phyloP scores from a whole-genome alignment of 2,888 invertebrate species.

The Dryadula phaetusa region DNA sequence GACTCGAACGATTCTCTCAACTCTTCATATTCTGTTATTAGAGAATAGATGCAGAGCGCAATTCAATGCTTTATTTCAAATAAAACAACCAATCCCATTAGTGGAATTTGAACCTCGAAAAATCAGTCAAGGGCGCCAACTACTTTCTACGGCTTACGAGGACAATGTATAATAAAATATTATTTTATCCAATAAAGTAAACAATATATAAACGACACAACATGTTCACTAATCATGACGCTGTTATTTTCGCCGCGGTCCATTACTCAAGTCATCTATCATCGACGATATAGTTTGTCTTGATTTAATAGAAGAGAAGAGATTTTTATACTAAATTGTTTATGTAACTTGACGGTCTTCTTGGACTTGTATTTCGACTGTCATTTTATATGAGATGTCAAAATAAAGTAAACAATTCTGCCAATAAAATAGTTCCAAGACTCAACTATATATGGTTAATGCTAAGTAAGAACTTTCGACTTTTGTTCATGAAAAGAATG shows the following conservation, averaged over 20 bases:
- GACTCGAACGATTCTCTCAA: no score
- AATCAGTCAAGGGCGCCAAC: no score
- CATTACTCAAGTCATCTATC: conserved; percentile 13
- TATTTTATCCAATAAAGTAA: conserved; percentile 4
- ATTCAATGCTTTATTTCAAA: no score
- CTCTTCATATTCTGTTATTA: no score
- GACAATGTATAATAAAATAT: background rate
- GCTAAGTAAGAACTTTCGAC: no score
- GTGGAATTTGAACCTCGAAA: background rate
- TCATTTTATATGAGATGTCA: no score
- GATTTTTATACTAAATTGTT: background rate
- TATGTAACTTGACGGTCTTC: background rate
- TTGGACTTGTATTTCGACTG: no score
- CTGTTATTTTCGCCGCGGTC: conserved; percentile 6
- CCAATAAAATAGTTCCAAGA: no score
- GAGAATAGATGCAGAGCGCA: no score
- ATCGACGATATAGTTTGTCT: conserved; percentile 11
- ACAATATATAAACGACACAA: conserved; percentile 11
- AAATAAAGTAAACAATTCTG: no score
- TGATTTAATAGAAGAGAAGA: conserved; percentile 2
- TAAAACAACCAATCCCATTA: background rate
- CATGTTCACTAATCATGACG: conserved; percentile 13
- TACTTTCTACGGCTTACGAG: background rate
- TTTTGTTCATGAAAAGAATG: no score
- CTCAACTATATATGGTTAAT: no score